phyloP scores from a whole-genome alignment of 2,888 invertebrate species.

The Apodemia zela region DNA sequence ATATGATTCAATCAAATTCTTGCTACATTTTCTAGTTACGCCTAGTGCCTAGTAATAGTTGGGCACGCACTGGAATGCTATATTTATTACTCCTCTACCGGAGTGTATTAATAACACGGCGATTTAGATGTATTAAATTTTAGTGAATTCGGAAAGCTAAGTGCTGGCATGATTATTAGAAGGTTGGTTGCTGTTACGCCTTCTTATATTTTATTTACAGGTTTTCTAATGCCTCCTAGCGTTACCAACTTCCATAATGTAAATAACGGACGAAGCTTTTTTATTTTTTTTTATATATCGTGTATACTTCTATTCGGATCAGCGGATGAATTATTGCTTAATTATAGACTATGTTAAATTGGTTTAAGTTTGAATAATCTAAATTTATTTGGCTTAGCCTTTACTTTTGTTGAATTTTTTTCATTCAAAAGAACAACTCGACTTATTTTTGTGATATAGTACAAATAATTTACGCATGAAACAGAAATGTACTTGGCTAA shows the following conservation, averaged over 20 bases:
- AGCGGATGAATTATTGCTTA: constrained; percentile 49
- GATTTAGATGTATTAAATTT: constrained; percentile 31
- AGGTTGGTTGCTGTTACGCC: constrained; percentile 4
- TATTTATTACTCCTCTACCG: background rate
- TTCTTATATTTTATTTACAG: constrained; percentile 19
- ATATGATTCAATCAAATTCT: background rate
- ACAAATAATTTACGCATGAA: constrained; percentile 50
- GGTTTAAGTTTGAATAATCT: constrained; percentile 49
- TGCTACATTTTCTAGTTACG: background rate
- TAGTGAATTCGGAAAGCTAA: constrained; percentile 16
- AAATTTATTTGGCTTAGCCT: constrained; percentile 56
- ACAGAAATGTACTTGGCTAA: constrained; percentile 51
- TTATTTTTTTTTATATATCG: constrained; percentile 54
- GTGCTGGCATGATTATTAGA: background rate
- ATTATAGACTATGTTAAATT: constrained; percentile 53
- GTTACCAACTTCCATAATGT: constrained; percentile 58
- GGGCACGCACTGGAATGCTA: constrained; percentile 1
- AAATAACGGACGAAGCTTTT: constrained; percentile 59
- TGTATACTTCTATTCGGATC: constrained; percentile 44
- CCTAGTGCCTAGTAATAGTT: background rate
- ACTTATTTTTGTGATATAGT: constrained; percentile 68
- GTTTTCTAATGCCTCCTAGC: constrained; percentile 38
- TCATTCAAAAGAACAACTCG: constrained; percentile 15
- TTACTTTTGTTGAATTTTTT: constrained; percentile 33
- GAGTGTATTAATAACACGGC: background rate